Evolutionary conservation across 2,113 vertebrate genomes (phyloP), one percentile per base, ranked within the genome.

Genomic region (Candoia aspera): DNA sequence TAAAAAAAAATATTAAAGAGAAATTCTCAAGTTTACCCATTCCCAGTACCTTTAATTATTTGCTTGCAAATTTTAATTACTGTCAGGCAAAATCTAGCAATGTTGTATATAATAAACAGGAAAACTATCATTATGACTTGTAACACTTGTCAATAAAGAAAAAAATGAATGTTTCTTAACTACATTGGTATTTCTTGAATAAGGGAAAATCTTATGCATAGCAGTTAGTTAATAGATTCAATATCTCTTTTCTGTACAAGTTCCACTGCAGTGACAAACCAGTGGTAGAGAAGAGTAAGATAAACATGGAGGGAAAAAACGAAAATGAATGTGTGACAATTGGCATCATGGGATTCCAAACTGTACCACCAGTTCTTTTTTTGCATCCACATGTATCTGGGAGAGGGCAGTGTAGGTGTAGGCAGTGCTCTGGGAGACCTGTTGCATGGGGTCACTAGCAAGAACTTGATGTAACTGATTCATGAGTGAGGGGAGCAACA

Each of bases 331-430:
- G 96, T 73, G 93, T 90, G 91, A 24, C 88, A 10, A 21, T 26
- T 24, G 33, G 87, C 93, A 92, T 99, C 98, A 99, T 4, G 98
- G 99, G 96, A 99, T 99, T 94, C 98, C 98, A 97, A 99, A 99
- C 97, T 99, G 99, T 96, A 99, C 99, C 95, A 99, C 98, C 94
- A 99, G 97, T 93, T 99, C 99, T 96, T 99, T 98, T 97, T 99
- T 99, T 93, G 98, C 98, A 11, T 99, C 98, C 94, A 99, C 99
- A 93, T 98, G 98, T 97, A 99, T 99, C 97, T 99, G 99, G 94
- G 99, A 99, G 97, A 99, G 99, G 90, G 99, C 99, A 96, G 99
- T 99, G 97, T 98, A 99, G 96, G 99, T 98, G 0, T 99, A 99
- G 29, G 99, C 99, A 84, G 99, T 98, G 97, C 99, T 98, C 97